Evolutionary conservation across 2,888 invertebrate species (phyloP), one percentile per base, ranked within the genome.

Genomic region (Brenthis daphne): DNA sequence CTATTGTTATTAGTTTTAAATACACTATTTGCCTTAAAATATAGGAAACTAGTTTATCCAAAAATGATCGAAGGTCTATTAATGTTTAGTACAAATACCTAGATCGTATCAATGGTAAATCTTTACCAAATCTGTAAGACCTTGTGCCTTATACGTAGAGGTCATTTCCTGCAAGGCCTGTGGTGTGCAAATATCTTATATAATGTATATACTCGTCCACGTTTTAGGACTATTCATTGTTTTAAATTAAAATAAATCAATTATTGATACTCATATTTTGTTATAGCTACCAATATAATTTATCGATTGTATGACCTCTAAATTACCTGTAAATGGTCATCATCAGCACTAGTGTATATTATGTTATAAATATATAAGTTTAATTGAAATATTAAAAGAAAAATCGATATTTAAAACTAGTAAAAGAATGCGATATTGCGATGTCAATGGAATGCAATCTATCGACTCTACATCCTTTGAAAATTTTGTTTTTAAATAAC

Each of bases 81-180:
- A 14, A 54, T 37, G 51, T 48, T 61, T 29, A 57, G 55, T 53
- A 57, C 48, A 65, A 69, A 69, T 61, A 20, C 20, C 20, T 20
- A 67, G 61, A 48, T 66, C 51, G 24, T 20, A 20, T 20, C 20
- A 20, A 20, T 20, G 20, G 20, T 20, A 47, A 63, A 64, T 29
- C 43, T 47, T 57, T 51, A 57, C 63, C 61, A 57, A 60, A 54
- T 47, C 33, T 20, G 43, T 47, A 33, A 54, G 43, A 16, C 72
- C 70, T 72, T 72, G 72, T 63, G 65, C 65, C 67, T 56, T 69
- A 67, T 61, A 67, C 51, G 57, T 57, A 70, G 57, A 69, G 65
- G 72, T 65, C 61, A 63, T 57, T 67, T 58, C 65, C 67, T 57
- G 64, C 71, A 66, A 71, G 71, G 71, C 66, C 66, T 64, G 20